Base-by-base conservation (phyloP, 2,888 invertebrate genomes). In the Hirtodrosophila duncani region DNA sequence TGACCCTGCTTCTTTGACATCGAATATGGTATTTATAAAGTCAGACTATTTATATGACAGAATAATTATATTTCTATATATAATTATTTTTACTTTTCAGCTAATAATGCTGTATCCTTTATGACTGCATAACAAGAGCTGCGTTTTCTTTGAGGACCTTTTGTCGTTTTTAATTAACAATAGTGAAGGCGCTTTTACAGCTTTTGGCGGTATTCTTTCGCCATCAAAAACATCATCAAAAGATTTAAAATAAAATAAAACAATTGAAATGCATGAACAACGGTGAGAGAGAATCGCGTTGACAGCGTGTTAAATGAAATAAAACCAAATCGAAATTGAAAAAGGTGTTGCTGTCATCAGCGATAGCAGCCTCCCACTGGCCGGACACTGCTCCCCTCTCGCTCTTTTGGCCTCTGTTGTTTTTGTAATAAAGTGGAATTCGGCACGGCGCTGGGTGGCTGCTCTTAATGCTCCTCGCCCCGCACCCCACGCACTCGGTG, bases 251-350 rank as follows among this genome's bases (percentile, higher is more conserved):
- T 51, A 71, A 50, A 53, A 53, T 42, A 46, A 46, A 56, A 42
- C 34, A 46, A 50, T 55, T 45, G 51, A 52, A 51, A 27, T 31
- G n/a, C 17, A 11, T 21, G 10, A 13, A 31, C 30, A 44, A 50
- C 50, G 39, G 46, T 49, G 49, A 36, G 48, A 27, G 48, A 27
- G 45, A 34, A 48, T 45, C 44, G 45, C 34, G 44, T 46, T 61
- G 55, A 17, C 42, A 17, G 39, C 45, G 75, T 66, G 72, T 77
- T 71, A 66, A 75, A 79, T 74, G 69, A 68, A 64, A 79, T 75
- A 67, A 67, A 71, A 71, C 69, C 69, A 63, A 75, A 75, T 69
- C 57, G 77, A 77, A 77, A 77, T 79, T 67, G 72, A 61, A 79
- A 59, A 79, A 72, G 72, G 72, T 77, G 80, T 75, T 60, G 67